Evolutionary conservation across 2,113 vertebrate genomes (phyloP), one percentile per base, ranked within the genome.

Genomic region (Pterocles orientalis): DNA sequence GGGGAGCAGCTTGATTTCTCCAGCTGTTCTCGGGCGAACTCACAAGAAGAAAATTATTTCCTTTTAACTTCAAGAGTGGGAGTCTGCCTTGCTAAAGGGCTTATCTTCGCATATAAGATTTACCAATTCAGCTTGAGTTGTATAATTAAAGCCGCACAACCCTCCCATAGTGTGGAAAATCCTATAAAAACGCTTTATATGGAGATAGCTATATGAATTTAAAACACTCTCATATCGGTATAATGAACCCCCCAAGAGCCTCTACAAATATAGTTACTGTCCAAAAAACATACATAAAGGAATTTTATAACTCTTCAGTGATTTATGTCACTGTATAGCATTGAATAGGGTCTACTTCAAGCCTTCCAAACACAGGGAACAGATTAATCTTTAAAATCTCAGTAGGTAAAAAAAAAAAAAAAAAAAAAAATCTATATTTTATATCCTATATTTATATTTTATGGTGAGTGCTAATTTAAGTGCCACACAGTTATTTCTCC

Each of bases 391-490:
- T 82, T 84, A 92, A 84, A 86, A 84, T 53, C 82, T 89, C 94
- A 75, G 9, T 39, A 92, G 68, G 34, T 51, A 47, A 88, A 60
- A 61, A 34, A 60, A 33, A 28, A 77, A n/a, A 15, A 26, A 20
- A 48, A 41, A 7, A 14, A 10, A 28, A 29, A n/a, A 54, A 36
- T 70, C 39, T 84, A 60, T 95, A 65, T 97, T 97, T 96, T 68
- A 86, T 86, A 81, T 77, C 34, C 62, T 73, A 53, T 90, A 92
- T 95, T 93, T 93, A 92, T 96, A 93, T 94, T 97, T 96, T 89
- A 97, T 89, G 61, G 61, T 28, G 53, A 94, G 69, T 86, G 57
- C 54, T 93, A 95, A 96, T 96, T 92, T 91, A 88, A 84, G 94
- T 45, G 36, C 54, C 65, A 92, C 80, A 83, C 73, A 82, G 88